Conservation (phyloP, 2,113 vertebrate genomes). For the Columba livia region DNA sequence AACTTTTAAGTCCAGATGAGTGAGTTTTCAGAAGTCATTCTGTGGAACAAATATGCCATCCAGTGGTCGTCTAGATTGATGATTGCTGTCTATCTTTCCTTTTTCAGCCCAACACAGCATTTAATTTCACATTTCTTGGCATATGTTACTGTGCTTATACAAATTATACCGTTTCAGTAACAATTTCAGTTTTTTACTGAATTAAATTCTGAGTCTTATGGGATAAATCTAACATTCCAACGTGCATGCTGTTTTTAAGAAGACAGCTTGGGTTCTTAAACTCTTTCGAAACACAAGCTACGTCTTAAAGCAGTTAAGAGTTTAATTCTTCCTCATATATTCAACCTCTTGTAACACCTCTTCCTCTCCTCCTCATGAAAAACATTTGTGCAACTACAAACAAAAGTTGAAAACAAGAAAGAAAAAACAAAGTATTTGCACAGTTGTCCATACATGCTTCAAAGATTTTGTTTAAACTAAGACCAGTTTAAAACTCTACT, state of each 20-base stretch:
- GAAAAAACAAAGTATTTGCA: neutral
- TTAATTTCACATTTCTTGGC: neutral
- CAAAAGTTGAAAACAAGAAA: neutral
- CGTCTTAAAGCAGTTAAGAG: neutral
- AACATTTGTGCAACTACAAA: neutral
- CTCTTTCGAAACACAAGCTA: neutral
- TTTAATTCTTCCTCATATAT: neutral
- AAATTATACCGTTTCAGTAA: neutral
- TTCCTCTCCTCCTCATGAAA: neutral
- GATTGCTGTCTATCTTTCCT: neutral
- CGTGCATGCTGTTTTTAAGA: neutral
- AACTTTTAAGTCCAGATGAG: neutral
- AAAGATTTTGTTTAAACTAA: neutral
- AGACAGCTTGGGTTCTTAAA: neutral
- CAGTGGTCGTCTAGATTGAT: slow-evolving; percentile 58
- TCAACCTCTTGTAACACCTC: neutral
- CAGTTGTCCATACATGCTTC: neutral
- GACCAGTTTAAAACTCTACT: neutral
- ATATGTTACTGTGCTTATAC: neutral
- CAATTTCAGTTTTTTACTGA: neutral
- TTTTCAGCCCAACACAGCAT: neutral
- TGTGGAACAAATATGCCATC: slow-evolving; percentile 71
- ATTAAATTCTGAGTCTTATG: neutral
- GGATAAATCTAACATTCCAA: neutral
- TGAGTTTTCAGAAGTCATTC: neutral